Base-by-base conservation (phyloP, 2,797 vertebrate genomes). In the Leptoclinus maculatus region DNA sequence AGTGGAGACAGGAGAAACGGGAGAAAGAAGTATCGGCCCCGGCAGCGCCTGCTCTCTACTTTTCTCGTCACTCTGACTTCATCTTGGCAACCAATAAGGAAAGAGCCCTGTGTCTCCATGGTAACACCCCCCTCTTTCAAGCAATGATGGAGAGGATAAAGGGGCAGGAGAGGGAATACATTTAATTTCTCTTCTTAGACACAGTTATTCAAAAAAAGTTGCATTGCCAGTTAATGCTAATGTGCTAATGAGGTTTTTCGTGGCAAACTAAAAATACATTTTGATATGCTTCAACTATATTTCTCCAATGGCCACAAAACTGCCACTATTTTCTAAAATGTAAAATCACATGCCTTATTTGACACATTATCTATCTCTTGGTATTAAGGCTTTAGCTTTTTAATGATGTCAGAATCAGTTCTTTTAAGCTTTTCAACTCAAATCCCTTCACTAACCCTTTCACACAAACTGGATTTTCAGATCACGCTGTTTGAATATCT, bases 51-150 rank as follows among this genome's bases (percentile, higher is more conserved):
- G 70, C 75, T 85, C 84, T 93, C 86, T 81, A 77, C 86, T 90
- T 88, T 87, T 79, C 76, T 87, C 76, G 70, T 90, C 87, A 90
- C 84, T 80, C 83, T 88, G 89, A 89, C 92, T 92, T 92, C 83
- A 84, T 92, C 84, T 66, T 69, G 74, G 74, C 80, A 90, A 57
- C 92, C 88, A 91, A 93, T 94, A 71, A 89, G 75, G 81, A 88
- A 75, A 85, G 69, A 67, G 79, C 78, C 83, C 85, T 89, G 74
- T 87, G 87, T 93, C 88, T 90, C 93, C 89, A 93, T 93, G 90
- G 92, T 87, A 93, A 93, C 91, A 82, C 19, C 27, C 54, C 76
- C 25, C 25, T 16, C 16, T 58, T 89, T 91, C 58, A 90, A 90
- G 85, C 85, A 79, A 68, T 78, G 89, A 93, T 88, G 87, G 74